Conservation (phyloP, 1,140 invertebrate species). For the Drosophila triauraria region DNA sequence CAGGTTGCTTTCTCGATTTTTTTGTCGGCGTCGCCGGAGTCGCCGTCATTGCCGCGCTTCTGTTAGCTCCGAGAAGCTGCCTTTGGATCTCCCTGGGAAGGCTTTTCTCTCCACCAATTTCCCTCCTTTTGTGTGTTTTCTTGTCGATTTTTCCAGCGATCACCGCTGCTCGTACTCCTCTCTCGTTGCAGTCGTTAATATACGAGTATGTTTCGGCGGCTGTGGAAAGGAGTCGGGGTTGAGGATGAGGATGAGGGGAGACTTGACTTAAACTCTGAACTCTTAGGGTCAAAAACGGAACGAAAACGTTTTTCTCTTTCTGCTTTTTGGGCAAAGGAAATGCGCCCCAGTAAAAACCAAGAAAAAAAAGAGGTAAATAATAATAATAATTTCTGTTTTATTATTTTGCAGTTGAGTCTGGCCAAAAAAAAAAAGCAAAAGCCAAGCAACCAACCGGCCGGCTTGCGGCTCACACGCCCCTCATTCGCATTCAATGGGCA, state of each 20-base stretch:
- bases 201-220: constrained; percentile 35
- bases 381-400: constrained; percentile 67
- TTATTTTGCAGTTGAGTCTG: constrained; percentile 41
- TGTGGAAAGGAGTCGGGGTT: constrained; percentile 47
- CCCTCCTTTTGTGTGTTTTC: constrained; percentile 46
- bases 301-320: constrained; percentile 48
- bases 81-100: constrained; percentile 45
- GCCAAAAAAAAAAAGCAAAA: constrained; percentile 14
- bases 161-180: constrained; percentile 23
- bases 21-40: constrained; percentile 43
- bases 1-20: constrained; percentile 76
- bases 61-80: constrained; percentile 48
- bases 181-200: constrained; percentile 49
- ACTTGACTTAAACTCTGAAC: constrained; percentile 55
- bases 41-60: constrained; percentile 54
- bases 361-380: constrained; percentile 53
- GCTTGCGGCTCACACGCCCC: constrained; percentile 73
- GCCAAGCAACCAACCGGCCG: constrained; percentile 42
- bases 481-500: constrained; percentile 75
- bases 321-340: constrained; percentile 39
- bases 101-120: constrained; percentile 40
- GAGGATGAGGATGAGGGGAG: constrained; percentile 11
- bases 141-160: constrained; percentile 25
- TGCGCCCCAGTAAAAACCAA: constrained; percentile 37
- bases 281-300: constrained; percentile 56